A percentile compares a stretch with the other conserved stretches of the same genome.
These are phyloP conservation scores for Ambastaia sidthimunki DNA, from an alignment of 2,797 vertebrate genomes.

Conservation along the genomic window DNA sequence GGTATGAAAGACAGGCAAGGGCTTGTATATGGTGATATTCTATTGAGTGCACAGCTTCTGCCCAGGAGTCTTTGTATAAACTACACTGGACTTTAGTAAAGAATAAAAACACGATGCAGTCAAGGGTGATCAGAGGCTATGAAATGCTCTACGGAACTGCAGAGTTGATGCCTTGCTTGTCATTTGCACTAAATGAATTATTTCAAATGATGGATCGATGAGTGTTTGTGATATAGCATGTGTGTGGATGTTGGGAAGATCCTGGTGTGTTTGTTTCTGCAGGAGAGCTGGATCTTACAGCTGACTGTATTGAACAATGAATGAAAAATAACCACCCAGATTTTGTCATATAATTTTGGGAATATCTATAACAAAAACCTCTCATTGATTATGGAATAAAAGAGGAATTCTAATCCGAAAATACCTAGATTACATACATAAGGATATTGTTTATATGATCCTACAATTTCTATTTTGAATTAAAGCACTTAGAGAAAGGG, in stretches of 20 bases:
- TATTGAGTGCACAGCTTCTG: slow-evolving; percentile 62
- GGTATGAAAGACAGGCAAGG: slow-evolving; percentile 43
- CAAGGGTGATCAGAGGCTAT: slow-evolving; percentile 52
- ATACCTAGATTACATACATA: neutral
- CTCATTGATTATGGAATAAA: slow-evolving; percentile 38
- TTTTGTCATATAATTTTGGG: slow-evolving; percentile 12
- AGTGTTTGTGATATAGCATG: slow-evolving; percentile 40
- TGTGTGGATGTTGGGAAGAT: slow-evolving; percentile 60
- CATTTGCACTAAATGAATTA: slow-evolving; percentile 79
- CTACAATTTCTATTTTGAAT: neutral
- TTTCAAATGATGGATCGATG: slow-evolving; percentile 66
- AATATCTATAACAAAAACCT: neutral
- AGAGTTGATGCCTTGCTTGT: slow-evolving; percentile 73
- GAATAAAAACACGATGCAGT: slow-evolving; percentile 65
- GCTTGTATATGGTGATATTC: slow-evolving; percentile 52
- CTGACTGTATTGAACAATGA: slow-evolving; percentile 2
- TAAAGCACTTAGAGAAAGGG: neutral
- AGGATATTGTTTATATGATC: slow-evolving; percentile 5
- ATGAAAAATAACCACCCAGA: neutral
- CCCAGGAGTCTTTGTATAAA: slow-evolving; percentile 69
- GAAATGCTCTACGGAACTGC: slow-evolving; percentile 40
- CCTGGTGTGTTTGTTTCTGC: slow-evolving; percentile 32
- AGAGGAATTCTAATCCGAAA: neutral
- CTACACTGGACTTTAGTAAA: slow-evolving; percentile 73
- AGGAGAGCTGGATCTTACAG: neutral